Conservation (phyloP, 2,888 invertebrate genomes). For the Podotricha telesiphe region DNA sequence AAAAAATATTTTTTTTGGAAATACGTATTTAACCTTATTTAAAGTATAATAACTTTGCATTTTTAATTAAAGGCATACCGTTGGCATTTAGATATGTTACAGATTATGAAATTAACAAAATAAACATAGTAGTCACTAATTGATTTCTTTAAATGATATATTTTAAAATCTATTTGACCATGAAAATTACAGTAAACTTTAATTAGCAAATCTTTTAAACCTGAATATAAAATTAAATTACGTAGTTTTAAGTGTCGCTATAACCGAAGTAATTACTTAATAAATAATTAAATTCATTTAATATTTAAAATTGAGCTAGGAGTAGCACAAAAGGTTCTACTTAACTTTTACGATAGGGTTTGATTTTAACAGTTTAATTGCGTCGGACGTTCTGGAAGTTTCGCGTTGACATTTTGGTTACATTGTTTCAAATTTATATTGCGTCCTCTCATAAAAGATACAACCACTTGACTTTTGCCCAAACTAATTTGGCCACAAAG, state of each 20-base stretch:
- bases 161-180: neutral
- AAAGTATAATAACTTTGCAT: too few species aligned
- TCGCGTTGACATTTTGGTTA: conserved; percentile 68
- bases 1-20: too few species aligned
- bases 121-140: neutral
- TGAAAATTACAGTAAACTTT: neutral
- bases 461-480: conserved; percentile 58
- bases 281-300: conserved; percentile 20
- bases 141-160: too few species aligned
- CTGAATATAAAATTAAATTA: conserved; percentile 34
- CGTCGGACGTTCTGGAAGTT: conserved; percentile 57
- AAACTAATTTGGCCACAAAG: conserved; percentile 64
- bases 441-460: conserved; percentile 67
- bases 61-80: too few species aligned
- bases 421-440: conserved; percentile 74
- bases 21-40: too few species aligned
- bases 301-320: conserved; percentile 19
- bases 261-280: neutral
- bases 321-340: conserved; percentile 25
- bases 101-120: neutral
- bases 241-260: conserved; percentile 51
- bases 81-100: too few species aligned
- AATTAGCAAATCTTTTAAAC: neutral
- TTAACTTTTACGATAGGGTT: conserved; percentile 47
- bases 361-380: conserved; percentile 75